Conservation (phyloP, 1,140 invertebrate genomes). For the Dendrolimus punctatus region DNA sequence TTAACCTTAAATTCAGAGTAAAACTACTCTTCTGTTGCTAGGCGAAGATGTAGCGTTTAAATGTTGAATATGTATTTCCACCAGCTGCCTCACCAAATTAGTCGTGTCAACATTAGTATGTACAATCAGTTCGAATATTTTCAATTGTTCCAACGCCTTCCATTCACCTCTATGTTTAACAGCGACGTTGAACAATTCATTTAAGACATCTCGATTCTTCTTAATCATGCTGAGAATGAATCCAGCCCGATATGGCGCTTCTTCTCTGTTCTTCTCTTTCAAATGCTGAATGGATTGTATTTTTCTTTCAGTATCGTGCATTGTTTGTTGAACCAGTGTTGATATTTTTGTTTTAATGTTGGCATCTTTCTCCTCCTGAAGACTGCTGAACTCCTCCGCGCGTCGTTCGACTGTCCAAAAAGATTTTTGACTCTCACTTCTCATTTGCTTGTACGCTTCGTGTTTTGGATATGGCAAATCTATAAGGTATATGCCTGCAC, state of each 20-base stretch:
- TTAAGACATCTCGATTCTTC: constrained; percentile 46
- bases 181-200: constrained; percentile 53
- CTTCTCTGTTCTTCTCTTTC: constrained; percentile 27
- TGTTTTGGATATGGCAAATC: constrained; percentile 11
- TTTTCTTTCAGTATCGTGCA: constrained; percentile 39
- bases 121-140: constrained; percentile 53
- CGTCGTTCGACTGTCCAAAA: neutral
- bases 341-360: constrained; percentile 44
- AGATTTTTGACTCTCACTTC: neutral
- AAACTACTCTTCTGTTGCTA: constrained; percentile 25
- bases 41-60: constrained; percentile 21
- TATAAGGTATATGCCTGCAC: constrained; percentile 23
- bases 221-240: constrained; percentile 52
- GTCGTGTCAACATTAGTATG: constrained; percentile 54
- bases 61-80: constrained; percentile 42
- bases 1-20: constrained; percentile 13
- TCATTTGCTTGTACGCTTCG: neutral
- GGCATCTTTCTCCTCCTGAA: constrained; percentile 35
- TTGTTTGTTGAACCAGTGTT: constrained; percentile 35
- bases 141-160: constrained; percentile 51
- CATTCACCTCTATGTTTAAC: constrained; percentile 50
- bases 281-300: constrained; percentile 25
- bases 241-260: constrained; percentile 38
- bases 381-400: neutral
- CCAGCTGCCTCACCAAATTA: constrained; percentile 45